Percentiles rank a stretch among this genome's conserved stretches.
phyloP scores from a whole-genome alignment of 2,888 invertebrate species.

The Acanthosepion esculentum region DNA sequence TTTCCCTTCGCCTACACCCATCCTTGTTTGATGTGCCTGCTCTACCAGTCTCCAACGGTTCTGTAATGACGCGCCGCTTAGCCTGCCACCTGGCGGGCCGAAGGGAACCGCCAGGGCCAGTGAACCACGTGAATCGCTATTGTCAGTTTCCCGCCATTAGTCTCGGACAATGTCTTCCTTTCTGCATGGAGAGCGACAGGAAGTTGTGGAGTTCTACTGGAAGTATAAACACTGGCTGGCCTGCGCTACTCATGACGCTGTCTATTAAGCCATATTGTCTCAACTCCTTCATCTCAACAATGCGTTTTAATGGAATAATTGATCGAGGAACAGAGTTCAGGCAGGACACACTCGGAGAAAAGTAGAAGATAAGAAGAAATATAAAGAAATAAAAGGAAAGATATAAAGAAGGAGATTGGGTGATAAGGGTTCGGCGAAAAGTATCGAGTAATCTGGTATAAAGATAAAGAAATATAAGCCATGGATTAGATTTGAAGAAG shows the following conservation, averaged over 20 bases:
- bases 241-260: background rate
- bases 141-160: slow-evolving; percentile 33
- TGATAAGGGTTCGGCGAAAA: too few relatives aligned
- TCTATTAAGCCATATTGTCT: slow-evolving; percentile 23
- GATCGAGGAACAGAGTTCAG: background rate
- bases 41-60: background rate
- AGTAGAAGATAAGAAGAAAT: background rate
- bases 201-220: slow-evolving; percentile 33
- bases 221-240: slow-evolving; percentile 33
- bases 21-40: slow-evolving; percentile 5
- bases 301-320: slow-evolving; percentile 33
- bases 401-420: background rate
- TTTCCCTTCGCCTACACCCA: background rate
- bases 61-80: slow-evolving; percentile 9
- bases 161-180: slow-evolving; percentile 33
- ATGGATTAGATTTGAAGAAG: too few relatives aligned
- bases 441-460: too few relatives aligned
- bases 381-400: background rate
- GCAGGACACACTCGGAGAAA: background rate
- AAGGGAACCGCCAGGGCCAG: background rate
- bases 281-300: slow-evolving; percentile 33
- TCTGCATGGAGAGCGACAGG: slow-evolving; percentile 33
- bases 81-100: slow-evolving; percentile 33
- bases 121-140: slow-evolving; percentile 33
- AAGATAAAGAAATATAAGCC: too few relatives aligned